Conservation (phyloP, 2,113 vertebrate species). For the Ailurus styani region DNA sequence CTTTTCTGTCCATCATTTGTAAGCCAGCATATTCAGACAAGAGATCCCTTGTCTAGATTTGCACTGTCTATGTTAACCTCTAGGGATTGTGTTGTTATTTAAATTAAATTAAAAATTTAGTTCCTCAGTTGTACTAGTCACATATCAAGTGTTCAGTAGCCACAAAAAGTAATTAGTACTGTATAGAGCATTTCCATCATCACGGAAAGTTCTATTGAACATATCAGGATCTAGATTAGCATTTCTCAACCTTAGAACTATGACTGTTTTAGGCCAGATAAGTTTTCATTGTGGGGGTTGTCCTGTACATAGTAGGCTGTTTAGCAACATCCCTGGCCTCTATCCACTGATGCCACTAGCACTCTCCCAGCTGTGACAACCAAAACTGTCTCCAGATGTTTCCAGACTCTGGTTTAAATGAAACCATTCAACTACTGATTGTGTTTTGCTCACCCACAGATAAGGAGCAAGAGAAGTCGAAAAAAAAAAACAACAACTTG, state of each 20-base stretch:
- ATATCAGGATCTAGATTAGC: neutral
- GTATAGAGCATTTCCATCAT: neutral
- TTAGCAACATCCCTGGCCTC: neutral
- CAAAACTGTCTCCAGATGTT: neutral
- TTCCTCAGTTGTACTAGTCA: neutral
- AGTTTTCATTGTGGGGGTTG: neutral
- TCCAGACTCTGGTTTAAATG: neutral
- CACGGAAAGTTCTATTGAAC: neutral
- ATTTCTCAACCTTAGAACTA: neutral
- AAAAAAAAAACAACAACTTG: neutral
- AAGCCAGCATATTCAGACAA: neutral
- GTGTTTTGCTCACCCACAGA: neutral
- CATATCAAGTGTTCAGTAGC: neutral
- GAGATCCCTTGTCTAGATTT: neutral
- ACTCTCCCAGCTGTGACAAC: neutral
- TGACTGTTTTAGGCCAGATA: neutral
- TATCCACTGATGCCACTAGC: neutral
- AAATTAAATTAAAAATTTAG: conserved; percentile 26
- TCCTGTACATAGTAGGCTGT: neutral
- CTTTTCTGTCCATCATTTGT: neutral
- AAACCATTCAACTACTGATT: neutral
- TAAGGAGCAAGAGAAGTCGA: neutral
- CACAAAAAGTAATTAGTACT: neutral
- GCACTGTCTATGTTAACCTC: neutral
- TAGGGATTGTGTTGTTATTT: neutral